phyloP scores from a whole-genome alignment of 1,140 invertebrate species.

The Augochlora pura region DNA sequence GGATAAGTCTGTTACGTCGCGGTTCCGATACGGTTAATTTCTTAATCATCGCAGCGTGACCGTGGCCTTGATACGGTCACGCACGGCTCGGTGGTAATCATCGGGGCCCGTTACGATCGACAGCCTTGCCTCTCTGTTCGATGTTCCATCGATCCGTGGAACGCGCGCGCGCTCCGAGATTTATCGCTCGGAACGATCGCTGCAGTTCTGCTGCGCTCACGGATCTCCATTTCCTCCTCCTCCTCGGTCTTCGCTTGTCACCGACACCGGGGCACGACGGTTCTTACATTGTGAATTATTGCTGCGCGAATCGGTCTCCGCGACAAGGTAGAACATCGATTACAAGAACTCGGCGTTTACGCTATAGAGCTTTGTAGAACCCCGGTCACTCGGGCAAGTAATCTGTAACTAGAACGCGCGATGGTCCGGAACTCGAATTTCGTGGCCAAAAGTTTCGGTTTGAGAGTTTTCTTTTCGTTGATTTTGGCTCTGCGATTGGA shows the following conservation, averaged over 20 bases:
- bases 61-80: slow-evolving; percentile 67
- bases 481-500: too few species aligned
- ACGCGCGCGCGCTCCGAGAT: background rate
- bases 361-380: too few species aligned
- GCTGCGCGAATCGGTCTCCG: too few species aligned
- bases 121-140: background rate
- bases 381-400: too few species aligned
- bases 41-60: slow-evolving; percentile 64
- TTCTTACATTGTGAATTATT: too few species aligned
- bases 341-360: too few species aligned
- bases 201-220: background rate
- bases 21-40: slow-evolving; percentile 36
- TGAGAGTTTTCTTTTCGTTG: too few species aligned
- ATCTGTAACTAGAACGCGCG: too few species aligned
- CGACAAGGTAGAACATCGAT: too few species aligned
- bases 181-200: background rate
- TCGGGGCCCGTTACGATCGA: slow-evolving; percentile 47
- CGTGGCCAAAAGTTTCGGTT: too few species aligned
- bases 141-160: background rate
- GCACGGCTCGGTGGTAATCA: slow-evolving; percentile 54
- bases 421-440: too few species aligned
- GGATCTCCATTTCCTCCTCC: slow-evolving; percentile 3
- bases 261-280: too few species aligned
- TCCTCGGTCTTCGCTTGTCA: background rate
- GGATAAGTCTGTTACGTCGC: slow-evolving; percentile 24